Base-by-base conservation (phyloP, 2,888 invertebrate species). In the Octodonta nipae region DNA sequence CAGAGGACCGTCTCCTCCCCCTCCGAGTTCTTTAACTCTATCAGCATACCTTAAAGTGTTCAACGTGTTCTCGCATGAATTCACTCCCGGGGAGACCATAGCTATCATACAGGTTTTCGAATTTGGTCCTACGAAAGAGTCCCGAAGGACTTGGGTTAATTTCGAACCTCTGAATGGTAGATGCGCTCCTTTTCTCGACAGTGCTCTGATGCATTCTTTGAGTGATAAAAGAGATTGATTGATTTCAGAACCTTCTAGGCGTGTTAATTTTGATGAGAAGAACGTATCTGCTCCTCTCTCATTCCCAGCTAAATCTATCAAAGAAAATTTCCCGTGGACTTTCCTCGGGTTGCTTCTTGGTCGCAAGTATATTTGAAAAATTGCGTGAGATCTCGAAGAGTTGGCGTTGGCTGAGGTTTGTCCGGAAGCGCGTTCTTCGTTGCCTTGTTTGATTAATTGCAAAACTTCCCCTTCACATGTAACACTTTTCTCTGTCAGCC, bases 101-200 rank as follows among this genome's bases (percentile, higher is more conserved):
- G 98, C 95, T 61, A 98, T 95, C 96, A 98, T 98, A 64, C 96
- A 98, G 11, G 95, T 96, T 61, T 84, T 80, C 22, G 92, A 89
- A 64, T 96, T 95, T 61, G 91, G 88, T 5, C 95, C 95, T 52
- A 96, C 92, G 65, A 98, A 98, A 26, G 91, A 91, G 67, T 98
- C 96, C 47, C 93, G 74, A 44, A 98, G 66, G 3, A 50, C 95
- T 59, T 85, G 79, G 24, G 95, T 96, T 29, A 98, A 68, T 65
- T 96, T 96, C 47, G 92, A 92, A 34, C 91, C 93, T 50, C 98
- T 73, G 71, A 98, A 98, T 13, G 98, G 96, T 47, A 96, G 68
- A 66, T 98, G 95, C 40, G 87, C 84, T 40, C 91, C 91, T 66
- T 91, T 92, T 61, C 87, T 80, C 31, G 93, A 95, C 43, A 93